These are phyloP conservation scores for Drosophila rhopaloa DNA, from an alignment of 1,140 invertebrate genomes.

Conservation along the genomic window DNA sequence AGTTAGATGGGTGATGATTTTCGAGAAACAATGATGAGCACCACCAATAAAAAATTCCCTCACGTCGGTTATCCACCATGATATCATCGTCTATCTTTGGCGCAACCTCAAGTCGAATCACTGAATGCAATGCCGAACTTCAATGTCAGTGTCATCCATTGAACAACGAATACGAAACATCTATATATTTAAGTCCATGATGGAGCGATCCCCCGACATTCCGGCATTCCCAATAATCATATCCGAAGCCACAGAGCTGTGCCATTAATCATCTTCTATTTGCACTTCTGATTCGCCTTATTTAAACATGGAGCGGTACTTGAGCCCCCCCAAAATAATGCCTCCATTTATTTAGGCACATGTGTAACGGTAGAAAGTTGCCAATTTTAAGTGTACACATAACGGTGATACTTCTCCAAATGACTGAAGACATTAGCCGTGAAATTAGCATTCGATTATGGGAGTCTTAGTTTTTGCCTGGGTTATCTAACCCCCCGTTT, in stretches of 20 bases:
- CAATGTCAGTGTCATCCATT: slow-evolving; percentile 46
- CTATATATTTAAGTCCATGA: slow-evolving; percentile 28
- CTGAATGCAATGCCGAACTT: slow-evolving; percentile 50
- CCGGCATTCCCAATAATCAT: slow-evolving; percentile 19
- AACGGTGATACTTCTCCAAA: slow-evolving; percentile 17
- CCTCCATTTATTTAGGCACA: slow-evolving; percentile 39
- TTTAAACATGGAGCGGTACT: slow-evolving; percentile 28
- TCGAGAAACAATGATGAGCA: slow-evolving; percentile 66
- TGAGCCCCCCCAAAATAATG: slow-evolving; percentile 27
- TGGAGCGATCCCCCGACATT: slow-evolving; percentile 7
- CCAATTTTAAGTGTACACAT: slow-evolving; percentile 51
- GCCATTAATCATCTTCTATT: slow-evolving; percentile 51
- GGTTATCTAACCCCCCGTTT: slow-evolving; percentile 15
- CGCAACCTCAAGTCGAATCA: slow-evolving; percentile 19
- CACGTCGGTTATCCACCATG: slow-evolving; percentile 54
- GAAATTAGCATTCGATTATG: slow-evolving; percentile 39
- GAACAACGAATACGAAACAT: slow-evolving; percentile 6
- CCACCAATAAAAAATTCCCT: slow-evolving; percentile 74
- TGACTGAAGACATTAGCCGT: slow-evolving; percentile 2
- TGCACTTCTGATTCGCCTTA: slow-evolving; percentile 61
- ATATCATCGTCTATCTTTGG: slow-evolving; percentile 74
- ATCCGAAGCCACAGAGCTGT: slow-evolving; percentile 5
- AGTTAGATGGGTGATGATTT: slow-evolving; percentile 46
- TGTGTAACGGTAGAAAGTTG: slow-evolving; percentile 71
- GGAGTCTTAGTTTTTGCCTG: slow-evolving; percentile 2